phyloP scores from a whole-genome alignment of 2,797 vertebrate genomes.

The Florisuga fusca region DNA sequence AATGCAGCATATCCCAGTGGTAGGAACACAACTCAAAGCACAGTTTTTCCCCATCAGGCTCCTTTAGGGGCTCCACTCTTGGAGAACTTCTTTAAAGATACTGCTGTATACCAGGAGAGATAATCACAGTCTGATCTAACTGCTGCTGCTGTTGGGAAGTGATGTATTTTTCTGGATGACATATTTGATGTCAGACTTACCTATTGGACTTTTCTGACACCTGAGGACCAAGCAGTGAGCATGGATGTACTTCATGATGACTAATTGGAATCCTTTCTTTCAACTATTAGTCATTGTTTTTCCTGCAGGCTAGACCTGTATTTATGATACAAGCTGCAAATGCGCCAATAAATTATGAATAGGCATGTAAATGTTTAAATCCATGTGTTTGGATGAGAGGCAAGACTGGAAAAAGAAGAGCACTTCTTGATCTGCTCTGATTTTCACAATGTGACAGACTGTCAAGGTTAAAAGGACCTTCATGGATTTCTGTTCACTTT shows the following conservation, averaged over 20 bases:
- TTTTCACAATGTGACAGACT: neutral
- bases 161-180: constrained; percentile 21
- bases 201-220: constrained; percentile 14
- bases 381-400: constrained; percentile 27
- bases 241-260: constrained; percentile 29
- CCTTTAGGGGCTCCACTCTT: constrained; percentile 12
- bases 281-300: constrained; percentile 60
- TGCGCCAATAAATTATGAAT: constrained; percentile 61
- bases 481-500: constrained; percentile 29
- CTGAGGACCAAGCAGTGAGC: constrained; percentile 32
- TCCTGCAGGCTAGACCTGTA: constrained; percentile 55
- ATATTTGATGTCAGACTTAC: constrained; percentile 38
- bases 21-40: neutral
- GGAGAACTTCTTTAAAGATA: constrained; percentile 2
- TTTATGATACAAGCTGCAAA: constrained; percentile 38
- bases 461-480: constrained; percentile 52
- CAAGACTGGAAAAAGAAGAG: neutral
- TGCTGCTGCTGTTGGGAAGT: neutral
- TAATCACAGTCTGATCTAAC: neutral
- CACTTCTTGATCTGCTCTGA: constrained; percentile 20
- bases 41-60: neutral
- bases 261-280: constrained; percentile 60
- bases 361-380: constrained; percentile 55
- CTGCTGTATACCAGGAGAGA: neutral
- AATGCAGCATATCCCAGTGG: neutral